These are phyloP conservation scores for Hipposideros larvatus DNA, from an alignment of 2,797 vertebrate genomes.

Conservation along the genomic window DNA sequence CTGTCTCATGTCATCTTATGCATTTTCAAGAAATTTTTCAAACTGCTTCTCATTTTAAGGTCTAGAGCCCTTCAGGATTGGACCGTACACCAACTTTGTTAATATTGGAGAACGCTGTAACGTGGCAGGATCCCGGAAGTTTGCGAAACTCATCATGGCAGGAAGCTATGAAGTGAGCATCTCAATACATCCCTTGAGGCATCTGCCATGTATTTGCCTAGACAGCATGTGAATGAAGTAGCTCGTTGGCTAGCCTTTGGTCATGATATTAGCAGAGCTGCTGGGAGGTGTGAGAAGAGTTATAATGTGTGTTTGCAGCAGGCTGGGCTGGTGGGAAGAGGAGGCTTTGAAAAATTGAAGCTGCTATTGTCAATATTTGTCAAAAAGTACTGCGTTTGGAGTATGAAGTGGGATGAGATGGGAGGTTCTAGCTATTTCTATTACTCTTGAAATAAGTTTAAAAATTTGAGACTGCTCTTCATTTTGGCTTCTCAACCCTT, in stretches of 20 bases:
- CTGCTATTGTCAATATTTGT: not conserved
- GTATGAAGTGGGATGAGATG: not conserved
- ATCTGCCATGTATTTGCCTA: constrained; percentile 29
- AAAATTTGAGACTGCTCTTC: not conserved
- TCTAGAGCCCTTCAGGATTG: constrained; percentile 95
- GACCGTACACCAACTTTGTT: constrained; percentile 97
- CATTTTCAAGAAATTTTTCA: constrained; percentile 55
- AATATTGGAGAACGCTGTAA: constrained; percentile 99
- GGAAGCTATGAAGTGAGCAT: constrained; percentile 95
- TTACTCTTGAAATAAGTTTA: not conserved
- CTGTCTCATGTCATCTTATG: not conserved
- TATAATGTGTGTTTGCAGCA: not conserved
- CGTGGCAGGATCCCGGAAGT: constrained; percentile 96
- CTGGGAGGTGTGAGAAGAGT: not conserved
- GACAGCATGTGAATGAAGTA: not conserved
- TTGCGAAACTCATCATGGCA: constrained; percentile 96
- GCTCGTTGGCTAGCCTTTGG: not conserved
- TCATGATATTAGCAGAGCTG: not conserved
- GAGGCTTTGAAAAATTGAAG: not conserved
- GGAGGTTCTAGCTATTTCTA: not conserved
- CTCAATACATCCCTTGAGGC: not conserved
- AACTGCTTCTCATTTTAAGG: constrained; percentile 89
- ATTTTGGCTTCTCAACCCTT: not conserved
- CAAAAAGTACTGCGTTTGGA: not conserved
- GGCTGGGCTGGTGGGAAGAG: not conserved